Percentiles rank a stretch among this genome's conserved stretches.
These are phyloP conservation scores for Rhagonycha lutea DNA, from an alignment of 2,888 invertebrate genomes.

Conservation along the genomic window DNA sequence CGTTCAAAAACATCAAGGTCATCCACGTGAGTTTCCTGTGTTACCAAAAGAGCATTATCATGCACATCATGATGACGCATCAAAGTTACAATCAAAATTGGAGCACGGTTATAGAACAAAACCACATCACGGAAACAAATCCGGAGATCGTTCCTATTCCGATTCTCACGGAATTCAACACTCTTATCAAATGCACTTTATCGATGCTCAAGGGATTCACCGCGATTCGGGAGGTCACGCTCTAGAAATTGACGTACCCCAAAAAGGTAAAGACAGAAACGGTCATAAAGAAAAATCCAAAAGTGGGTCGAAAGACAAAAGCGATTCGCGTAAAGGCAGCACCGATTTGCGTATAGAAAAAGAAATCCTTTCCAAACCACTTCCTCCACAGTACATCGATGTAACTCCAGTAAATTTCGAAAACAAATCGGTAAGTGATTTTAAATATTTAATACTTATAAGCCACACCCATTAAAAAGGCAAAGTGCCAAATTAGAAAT, in stretches of 20 bases:
- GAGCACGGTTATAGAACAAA: conserved; percentile 39
- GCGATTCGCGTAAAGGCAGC: conserved; percentile 20
- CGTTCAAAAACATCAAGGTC: conserved; percentile 39
- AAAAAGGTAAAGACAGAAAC: conserved; percentile 7
- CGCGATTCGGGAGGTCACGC: conserved; percentile 52
- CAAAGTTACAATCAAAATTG: conserved; percentile 6
- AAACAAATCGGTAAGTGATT: conserved; percentile 51
- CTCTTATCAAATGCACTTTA: conserved; percentile 51
- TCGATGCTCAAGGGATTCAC: conserved; percentile 52
- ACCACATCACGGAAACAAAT: conserved; percentile 31
- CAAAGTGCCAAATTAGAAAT: neutral
- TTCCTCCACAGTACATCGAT: conserved; percentile 53
- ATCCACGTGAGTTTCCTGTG: conserved; percentile 48
- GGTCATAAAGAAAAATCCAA: conserved; percentile 26
- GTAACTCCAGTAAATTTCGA: conserved; percentile 48
- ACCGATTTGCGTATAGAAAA: conserved; percentile 20
- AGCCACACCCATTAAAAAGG: neutral
- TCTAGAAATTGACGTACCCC: conserved; percentile 37
- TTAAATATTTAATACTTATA: neutral
- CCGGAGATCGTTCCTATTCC: conserved; percentile 42
- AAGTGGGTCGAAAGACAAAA: conserved; percentile 28
- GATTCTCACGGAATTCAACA: conserved; percentile 53
- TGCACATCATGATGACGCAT: conserved; percentile 9
- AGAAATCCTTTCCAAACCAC: conserved; percentile 35
- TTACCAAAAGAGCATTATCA: conserved; percentile 42